These are phyloP conservation scores for Anthopleura xanthogrammica DNA, from an alignment of 92 coral and sea anemone genomes.

Conservation along the genomic window DNA sequence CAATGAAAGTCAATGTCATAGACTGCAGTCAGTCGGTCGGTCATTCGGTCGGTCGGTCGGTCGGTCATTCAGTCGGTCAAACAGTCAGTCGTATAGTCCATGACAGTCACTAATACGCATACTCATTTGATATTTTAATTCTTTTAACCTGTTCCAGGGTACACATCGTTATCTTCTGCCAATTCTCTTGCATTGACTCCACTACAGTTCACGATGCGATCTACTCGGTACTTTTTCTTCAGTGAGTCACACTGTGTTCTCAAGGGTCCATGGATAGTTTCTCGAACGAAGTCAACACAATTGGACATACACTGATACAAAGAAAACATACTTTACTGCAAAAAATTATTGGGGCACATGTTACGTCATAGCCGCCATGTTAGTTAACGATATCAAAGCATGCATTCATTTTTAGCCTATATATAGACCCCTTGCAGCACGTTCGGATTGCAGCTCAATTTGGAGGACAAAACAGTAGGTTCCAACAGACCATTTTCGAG, in stretches of 20 bases:
- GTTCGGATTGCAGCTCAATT: too few species aligned
- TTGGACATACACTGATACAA: constrained; percentile 18
- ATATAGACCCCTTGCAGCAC: too few species aligned
- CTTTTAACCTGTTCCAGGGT: constrained; percentile 10
- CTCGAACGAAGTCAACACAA: constrained; percentile 15
- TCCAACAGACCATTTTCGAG: too few species aligned
- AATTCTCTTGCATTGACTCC: constrained; percentile 21
- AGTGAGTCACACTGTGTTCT: constrained; percentile 12
- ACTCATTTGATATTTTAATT: too few species aligned
- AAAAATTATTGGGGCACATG: too few species aligned
- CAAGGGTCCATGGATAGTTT: constrained; percentile 16
- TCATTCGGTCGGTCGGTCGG: background rate
- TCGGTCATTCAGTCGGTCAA: too few species aligned
- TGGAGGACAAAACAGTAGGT: too few species aligned
- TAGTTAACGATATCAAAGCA: too few species aligned
- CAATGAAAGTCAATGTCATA: background rate
- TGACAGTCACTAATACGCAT: too few species aligned
- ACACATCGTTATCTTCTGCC: constrained; percentile 20
- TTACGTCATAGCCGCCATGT: too few species aligned
- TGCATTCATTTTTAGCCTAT: too few species aligned
- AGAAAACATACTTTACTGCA: background rate
- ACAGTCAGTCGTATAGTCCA: too few species aligned
- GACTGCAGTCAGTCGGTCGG: background rate
- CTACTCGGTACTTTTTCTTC: constrained; percentile 2
- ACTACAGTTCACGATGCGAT: constrained; percentile 23